These are phyloP conservation scores for Siderastrea siderea DNA, from an alignment of 92 coral and sea anemone genomes.

Conservation along the genomic window DNA sequence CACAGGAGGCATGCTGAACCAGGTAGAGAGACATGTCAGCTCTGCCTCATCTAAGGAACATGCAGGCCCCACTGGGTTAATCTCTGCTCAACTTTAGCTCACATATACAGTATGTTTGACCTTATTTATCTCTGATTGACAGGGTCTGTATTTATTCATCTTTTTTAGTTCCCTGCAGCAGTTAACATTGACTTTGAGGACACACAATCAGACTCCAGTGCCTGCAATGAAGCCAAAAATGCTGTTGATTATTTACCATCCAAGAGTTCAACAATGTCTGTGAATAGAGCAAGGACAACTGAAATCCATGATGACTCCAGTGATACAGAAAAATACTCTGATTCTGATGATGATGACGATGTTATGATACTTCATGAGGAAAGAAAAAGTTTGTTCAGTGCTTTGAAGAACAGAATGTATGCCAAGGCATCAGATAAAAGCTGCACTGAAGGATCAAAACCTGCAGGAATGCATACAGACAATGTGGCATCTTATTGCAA, in stretches of 20 bases:
- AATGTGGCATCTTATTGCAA: neutral
- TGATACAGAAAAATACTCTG: constrained; percentile 67
- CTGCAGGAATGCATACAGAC: neutral
- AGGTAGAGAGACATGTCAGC: too few relatives aligned
- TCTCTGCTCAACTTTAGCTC: neutral
- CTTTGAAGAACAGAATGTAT: constrained; percentile 33
- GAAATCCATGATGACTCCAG: constrained; percentile 32
- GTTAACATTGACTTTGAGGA: constrained; percentile 10
- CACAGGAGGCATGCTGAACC: too few relatives aligned
- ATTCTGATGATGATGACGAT: constrained; percentile 55
- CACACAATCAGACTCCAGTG: neutral
- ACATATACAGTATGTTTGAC: neutral
- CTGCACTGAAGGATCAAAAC: neutral
- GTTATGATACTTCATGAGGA: constrained; percentile 42
- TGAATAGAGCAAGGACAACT: neutral
- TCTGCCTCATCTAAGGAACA: too few relatives aligned
- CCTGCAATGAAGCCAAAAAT: neutral
- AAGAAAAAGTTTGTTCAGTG: constrained; percentile 38
- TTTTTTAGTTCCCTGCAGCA: constrained; percentile 25
- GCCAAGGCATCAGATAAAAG: neutral
- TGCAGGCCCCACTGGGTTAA: neutral
- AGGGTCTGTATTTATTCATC: neutral
- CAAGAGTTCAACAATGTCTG: neutral
- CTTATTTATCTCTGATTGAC: neutral
- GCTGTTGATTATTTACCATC: neutral